Conservation (phyloP, 2,113 vertebrate genomes). For the Oreochromis spilurus region DNA sequence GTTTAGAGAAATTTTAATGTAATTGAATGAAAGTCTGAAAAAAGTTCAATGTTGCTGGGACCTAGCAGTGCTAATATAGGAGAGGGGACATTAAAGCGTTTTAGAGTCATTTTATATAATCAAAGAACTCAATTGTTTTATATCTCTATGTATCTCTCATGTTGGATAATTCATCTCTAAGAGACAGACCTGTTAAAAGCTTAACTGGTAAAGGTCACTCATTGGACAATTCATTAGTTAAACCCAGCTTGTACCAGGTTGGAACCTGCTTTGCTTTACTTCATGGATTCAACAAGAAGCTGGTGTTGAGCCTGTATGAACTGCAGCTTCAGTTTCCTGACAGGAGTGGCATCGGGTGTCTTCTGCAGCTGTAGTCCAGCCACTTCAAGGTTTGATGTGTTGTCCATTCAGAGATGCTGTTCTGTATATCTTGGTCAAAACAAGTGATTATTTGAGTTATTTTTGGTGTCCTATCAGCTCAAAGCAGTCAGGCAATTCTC, state of each 20-base stretch:
- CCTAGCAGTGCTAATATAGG: background rate
- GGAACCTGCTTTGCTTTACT: background rate
- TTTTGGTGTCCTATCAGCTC: background rate
- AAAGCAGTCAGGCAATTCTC: background rate
- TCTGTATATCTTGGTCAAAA: background rate
- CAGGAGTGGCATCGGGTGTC: background rate
- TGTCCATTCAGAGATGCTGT: background rate
- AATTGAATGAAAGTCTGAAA: background rate
- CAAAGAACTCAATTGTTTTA: background rate
- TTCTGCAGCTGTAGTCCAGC: background rate
- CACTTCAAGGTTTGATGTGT: background rate
- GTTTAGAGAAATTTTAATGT: background rate
- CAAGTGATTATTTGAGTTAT: background rate
- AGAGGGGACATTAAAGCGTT: accelerated
- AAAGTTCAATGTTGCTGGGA: background rate
- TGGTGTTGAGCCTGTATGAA: background rate
- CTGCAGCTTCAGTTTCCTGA: background rate
- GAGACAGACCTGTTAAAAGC: background rate
- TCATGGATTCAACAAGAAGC: background rate
- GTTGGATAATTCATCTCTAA: background rate
- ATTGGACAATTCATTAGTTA: background rate
- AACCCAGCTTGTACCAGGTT: background rate
- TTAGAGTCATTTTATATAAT: background rate
- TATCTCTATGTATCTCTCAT: background rate
- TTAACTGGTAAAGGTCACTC: background rate